These are phyloP conservation scores for Gibbula magus DNA, from an alignment of 2,888 invertebrate species.

Conservation along the genomic window DNA sequence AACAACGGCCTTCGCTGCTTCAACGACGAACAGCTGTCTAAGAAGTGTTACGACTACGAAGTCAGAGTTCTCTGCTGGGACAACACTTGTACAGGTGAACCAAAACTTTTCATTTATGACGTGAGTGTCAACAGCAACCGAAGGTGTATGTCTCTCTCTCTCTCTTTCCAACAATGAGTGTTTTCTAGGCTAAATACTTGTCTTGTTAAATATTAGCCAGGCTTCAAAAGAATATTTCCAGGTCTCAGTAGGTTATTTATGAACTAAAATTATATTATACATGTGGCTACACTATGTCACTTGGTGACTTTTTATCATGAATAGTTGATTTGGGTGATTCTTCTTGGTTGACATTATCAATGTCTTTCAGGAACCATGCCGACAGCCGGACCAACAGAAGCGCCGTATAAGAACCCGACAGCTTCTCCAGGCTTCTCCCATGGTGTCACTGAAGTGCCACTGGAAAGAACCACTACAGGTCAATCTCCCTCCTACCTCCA, in stretches of 20 bases:
- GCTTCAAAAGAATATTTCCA: too few species aligned
- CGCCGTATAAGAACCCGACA: neutral
- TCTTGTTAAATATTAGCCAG: too few species aligned
- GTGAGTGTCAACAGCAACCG: too few species aligned
- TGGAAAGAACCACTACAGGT: conserved; percentile 13
- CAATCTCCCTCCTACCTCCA: neutral
- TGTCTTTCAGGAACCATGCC: conserved; percentile 4
- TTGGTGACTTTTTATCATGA: too few species aligned
- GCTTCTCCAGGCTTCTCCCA: neutral
- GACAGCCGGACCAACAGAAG: neutral
- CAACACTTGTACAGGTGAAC: conserved; percentile 1
- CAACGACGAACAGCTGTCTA: conserved; percentile 57
- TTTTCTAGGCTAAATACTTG: too few species aligned
- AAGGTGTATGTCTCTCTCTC: too few species aligned
- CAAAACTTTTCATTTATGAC: too few species aligned
- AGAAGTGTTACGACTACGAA: conserved; percentile 87
- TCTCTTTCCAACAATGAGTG: too few species aligned
- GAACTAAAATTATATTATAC: too few species aligned
- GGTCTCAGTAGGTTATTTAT: too few species aligned
- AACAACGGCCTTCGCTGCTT: conserved; percentile 66
- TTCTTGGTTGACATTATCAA: neutral
- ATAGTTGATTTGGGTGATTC: too few species aligned
- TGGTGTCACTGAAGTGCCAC: neutral
- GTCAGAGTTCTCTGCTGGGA: conserved; percentile 83
- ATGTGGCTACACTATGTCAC: too few species aligned